Evolutionary conservation across 2,113 vertebrate genomes (phyloP).

Genomic region (Chrysemys picta): DNA sequence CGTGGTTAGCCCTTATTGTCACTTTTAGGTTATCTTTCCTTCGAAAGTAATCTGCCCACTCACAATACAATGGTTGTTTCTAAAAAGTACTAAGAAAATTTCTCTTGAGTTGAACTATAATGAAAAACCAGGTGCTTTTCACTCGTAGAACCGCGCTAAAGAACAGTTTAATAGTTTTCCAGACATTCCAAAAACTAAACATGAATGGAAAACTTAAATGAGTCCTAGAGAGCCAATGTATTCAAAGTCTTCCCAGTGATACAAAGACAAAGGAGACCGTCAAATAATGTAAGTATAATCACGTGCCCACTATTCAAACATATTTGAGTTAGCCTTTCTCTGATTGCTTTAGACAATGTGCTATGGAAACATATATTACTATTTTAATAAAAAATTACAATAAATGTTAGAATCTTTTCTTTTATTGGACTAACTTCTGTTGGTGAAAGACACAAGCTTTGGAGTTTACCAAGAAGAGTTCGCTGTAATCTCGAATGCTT

Average conservation of each 20-base stretch:
- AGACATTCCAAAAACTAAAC: background rate
- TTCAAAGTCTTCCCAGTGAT: no score
- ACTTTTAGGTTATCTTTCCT: background rate
- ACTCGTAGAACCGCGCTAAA: background rate
- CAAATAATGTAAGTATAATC: no score
- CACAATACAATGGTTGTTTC: background rate
- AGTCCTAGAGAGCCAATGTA: no score
- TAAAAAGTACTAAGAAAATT: background rate
- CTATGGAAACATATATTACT: background rate
- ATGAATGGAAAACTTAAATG: background rate
- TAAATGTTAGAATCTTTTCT: no score
- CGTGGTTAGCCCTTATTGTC: background rate
- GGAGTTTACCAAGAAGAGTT: no score
- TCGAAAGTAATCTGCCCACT: background rate
- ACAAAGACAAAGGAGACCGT: no score
- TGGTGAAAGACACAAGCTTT: no score
- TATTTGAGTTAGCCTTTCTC: background rate
- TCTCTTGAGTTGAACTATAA: background rate
- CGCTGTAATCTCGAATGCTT: no score
- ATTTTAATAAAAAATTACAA: background rate
- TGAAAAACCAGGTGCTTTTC: background rate
- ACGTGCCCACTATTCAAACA: no score
- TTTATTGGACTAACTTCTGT: no score
- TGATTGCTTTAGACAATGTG: background rate
- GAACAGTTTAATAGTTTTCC: background rate